A percentile compares a stretch with the other conserved stretches of the same genome.
Conservation (phyloP, 2,797 vertebrate genomes). For the Tamandua tetradactyla region DNA sequence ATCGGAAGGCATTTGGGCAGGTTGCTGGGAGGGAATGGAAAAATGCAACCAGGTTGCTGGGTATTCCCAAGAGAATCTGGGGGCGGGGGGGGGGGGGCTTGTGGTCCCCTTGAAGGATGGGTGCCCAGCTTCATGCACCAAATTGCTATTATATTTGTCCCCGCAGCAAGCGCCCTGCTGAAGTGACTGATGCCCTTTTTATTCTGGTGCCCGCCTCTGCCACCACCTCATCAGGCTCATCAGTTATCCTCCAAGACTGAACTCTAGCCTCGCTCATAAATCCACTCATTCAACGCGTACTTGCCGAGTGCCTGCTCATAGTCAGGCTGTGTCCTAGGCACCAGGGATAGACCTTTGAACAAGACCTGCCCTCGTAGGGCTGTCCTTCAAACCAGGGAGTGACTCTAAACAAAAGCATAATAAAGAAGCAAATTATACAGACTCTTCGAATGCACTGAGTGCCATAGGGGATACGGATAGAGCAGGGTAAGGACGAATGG, state of each 20-base stretch:
- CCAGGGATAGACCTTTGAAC: not conserved
- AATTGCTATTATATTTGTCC: not conserved
- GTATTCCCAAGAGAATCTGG: not conserved
- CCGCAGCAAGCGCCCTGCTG: not conserved
- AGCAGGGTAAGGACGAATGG: not conserved
- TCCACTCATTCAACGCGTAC: not conserved
- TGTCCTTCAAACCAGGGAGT: not conserved
- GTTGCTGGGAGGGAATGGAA: not conserved
- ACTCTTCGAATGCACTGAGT: not conserved
- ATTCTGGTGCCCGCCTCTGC: not conserved
- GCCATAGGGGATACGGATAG: not conserved
- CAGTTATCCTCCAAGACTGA: not conserved
- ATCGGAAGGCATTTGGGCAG: not conserved
- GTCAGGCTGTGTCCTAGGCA: not conserved
- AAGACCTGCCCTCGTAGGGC: not conserved
- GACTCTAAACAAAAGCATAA: not conserved
- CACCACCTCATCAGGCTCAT: not conserved
- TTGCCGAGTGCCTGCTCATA: not conserved
- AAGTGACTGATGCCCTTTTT: conserved; percentile 1
- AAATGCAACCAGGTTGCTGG: not conserved
- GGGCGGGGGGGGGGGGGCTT: not conserved
- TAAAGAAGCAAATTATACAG: not conserved
- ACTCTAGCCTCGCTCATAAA: not conserved
- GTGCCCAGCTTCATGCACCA: not conserved
- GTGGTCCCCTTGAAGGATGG: not conserved